Evolutionary conservation across 2,888 invertebrate species (phyloP), one percentile per base, ranked within the genome.

Genomic region (Oxyteleia sp.): DNA sequence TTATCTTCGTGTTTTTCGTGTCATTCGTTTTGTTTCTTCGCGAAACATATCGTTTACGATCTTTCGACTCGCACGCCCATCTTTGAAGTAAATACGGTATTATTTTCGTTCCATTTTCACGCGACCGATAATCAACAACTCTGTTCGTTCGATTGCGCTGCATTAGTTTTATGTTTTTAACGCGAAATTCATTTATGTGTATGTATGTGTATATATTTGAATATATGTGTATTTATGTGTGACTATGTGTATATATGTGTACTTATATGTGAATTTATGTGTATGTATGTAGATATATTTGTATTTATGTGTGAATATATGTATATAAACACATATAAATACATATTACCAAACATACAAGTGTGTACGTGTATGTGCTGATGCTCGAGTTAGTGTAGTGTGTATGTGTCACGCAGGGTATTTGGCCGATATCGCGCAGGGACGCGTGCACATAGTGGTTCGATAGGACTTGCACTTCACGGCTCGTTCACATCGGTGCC

Each of bases 401-500:
- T 63, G 47, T 57, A 59, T 59, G 47, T 32, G 61, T 63, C 55
- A 49, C 68, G 63, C 74, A 74, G 84, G 84, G 84, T 84, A 80
- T 76, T 84, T 84, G 84, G 75, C 84, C 81, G 84, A 83, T 85
- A 80, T 83, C 71, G 83, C 81, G 71, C 78, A 75, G 71, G 71
- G 74, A 81, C 74, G 75, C 80, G 71, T 72, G 76, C 76, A 71
- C 61, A 71, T 61, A 71, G 74, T 59, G 72, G 83, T 64, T 74
- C 81, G 83, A 85, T 81, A 83, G 78, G 74, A 82, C 72, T 84
- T 90, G 91, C 91, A 90, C 91, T 91, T 91, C 91, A 90, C 89
- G 91, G 90, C 88, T 91, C 87, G 89, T 90, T 91, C 91, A 89
- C 90, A 92, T 91, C 89, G 90, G 91, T 92, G 92, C 92, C 92